Evolutionary conservation across 2,797 vertebrate genomes (phyloP), one percentile per base, ranked within the genome.

Genomic region (Pelochelys cantorii): DNA sequence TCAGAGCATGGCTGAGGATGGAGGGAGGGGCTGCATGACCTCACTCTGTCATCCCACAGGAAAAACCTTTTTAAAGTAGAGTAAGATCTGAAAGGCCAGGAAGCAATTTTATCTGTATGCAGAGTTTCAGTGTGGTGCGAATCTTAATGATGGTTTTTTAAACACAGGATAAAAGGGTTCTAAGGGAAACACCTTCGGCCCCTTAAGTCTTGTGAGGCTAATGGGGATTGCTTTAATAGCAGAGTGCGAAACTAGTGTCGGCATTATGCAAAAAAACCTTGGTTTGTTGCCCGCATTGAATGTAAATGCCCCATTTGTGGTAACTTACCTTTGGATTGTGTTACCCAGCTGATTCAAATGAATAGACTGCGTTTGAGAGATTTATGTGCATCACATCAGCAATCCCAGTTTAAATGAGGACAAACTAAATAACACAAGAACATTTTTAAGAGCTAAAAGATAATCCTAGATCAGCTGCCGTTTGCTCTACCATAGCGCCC

Each of bases 211-310:
- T 3, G 82, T 18, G 83, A 90, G 84, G 86, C 53, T 65, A 20
- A 3, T 31, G 15, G 60, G 34, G 34, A 79, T 1, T n/a, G 31
- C 54, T 84, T 12, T 71, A 3, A 1, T 48, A 88, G 79, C 56
- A 81, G 75, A 3, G 0, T 10, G 0, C 20, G 8, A 5, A 59
- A 7, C 2, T 0, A 3, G 0, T 3, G 48, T 2, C 23, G 90
- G 74, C 13, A 29, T 90, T 27, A 0, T 13, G 83, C 9, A 81
- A 62, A 79, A 1, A 0, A 31, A 48, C 42, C 0, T 34, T 37
- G 15, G 62, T 0, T 12, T 0, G 0, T 10, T 48, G 59, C 17
- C 79, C 17, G 0, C 0, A 0, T 17, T 9, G 2, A 37, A 25
- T 0, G 2, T 13, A 1, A 62, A 7, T 1, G 68, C 34, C 84